Percentiles rank a stretch among this genome's conserved stretches.
Conservation (phyloP, 2,888 invertebrate species). For the Dasypogon diadema region DNA sequence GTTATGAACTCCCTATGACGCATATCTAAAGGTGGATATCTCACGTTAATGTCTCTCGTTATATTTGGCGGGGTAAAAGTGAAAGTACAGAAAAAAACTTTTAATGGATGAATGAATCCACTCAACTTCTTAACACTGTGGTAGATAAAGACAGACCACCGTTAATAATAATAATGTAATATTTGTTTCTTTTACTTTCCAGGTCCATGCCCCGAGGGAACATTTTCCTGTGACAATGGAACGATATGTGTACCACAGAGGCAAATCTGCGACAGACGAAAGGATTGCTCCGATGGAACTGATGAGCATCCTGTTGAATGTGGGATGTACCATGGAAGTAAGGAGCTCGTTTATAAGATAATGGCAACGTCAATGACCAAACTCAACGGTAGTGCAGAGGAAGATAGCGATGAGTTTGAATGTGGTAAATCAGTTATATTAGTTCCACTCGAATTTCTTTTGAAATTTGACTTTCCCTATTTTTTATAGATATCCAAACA, state of each 20-base stretch:
- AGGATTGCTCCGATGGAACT: slow-evolving; percentile 69
- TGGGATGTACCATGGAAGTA: slow-evolving; percentile 67
- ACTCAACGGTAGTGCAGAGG: slow-evolving; percentile 33
- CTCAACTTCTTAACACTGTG: neutral
- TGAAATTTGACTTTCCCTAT: slow-evolving; percentile 39
- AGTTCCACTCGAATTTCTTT: slow-evolving; percentile 5
- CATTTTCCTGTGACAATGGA: slow-evolving; percentile 71
- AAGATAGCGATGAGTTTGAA: slow-evolving; percentile 43
- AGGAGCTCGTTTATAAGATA: slow-evolving; percentile 64
- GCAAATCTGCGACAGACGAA: slow-evolving; percentile 70
- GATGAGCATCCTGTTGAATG: slow-evolving; percentile 70
- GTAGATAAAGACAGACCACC: neutral
- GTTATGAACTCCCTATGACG: too few relatives aligned
- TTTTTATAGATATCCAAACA: slow-evolving; percentile 63
- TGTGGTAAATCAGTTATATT: slow-evolving; percentile 26
- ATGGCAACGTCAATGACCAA: slow-evolving; percentile 63
- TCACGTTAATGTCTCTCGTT: neutral
- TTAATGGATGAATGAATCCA: neutral
- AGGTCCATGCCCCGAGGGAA: slow-evolving; percentile 72
- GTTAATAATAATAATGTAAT: neutral
- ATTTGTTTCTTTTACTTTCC: slow-evolving; percentile 51
- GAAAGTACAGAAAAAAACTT: neutral
- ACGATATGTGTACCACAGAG: slow-evolving; percentile 71
- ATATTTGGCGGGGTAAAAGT: neutral
- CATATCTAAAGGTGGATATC: too few relatives aligned